Conservation (phyloP, 2,888 invertebrate species). For the Pristionchus fissidentatus region DNA sequence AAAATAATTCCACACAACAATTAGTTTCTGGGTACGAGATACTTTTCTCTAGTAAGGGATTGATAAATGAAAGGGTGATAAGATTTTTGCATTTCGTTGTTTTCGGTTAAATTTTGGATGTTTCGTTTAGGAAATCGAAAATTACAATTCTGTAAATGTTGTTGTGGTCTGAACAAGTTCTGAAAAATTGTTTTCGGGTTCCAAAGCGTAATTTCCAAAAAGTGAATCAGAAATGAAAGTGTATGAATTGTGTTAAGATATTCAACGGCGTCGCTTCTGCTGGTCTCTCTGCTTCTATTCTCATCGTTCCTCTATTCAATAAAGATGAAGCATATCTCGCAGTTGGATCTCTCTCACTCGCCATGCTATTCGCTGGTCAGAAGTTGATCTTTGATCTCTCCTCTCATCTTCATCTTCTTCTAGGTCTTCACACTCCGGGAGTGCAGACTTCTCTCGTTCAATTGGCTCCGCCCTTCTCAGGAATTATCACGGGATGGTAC, state of each 20-base stretch:
- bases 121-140: too few relatives aligned
- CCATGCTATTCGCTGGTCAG: slow-evolving; percentile 72
- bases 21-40: too few relatives aligned
- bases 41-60: background rate
- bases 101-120: too few relatives aligned
- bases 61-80: background rate
- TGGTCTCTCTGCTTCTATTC: slow-evolving; percentile 69
- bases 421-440: slow-evolving; percentile 72
- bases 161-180: background rate
- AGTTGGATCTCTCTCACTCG: slow-evolving; percentile 68
- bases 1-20: too few relatives aligned
- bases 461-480: slow-evolving; percentile 72
- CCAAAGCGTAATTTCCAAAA: background rate
- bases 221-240: too few relatives aligned
- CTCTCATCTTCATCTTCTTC: background rate
- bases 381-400: background rate
- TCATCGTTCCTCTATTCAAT: slow-evolving; percentile 69
- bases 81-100: too few relatives aligned
- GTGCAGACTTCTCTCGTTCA: slow-evolving; percentile 73
- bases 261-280: slow-evolving; percentile 72
- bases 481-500: slow-evolving; percentile 72
- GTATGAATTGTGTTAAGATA: slow-evolving; percentile 51
- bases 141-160: background rate
- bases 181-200: background rate
- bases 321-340: slow-evolving; percentile 68